Evolutionary conservation across 2,113 vertebrate genomes (phyloP).

Genomic region (Tupaia tana): DNA sequence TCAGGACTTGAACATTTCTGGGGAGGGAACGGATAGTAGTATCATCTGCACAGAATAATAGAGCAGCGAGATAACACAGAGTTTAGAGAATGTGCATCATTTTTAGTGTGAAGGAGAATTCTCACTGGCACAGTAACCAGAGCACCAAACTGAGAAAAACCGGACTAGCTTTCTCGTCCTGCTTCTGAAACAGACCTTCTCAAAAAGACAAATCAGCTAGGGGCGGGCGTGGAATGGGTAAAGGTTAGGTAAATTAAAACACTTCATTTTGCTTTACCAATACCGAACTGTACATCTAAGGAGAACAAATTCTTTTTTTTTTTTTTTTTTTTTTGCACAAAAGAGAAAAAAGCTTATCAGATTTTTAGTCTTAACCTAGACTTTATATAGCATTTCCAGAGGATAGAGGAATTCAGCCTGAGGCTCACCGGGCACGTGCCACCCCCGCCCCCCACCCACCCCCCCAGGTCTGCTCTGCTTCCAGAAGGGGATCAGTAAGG

Average conservation of each 20-base stretch:
- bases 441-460: background rate
- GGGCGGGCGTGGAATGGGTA: background rate
- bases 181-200: background rate
- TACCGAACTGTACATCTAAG: background rate
- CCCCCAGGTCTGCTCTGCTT: background rate
- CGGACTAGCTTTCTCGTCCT: background rate
- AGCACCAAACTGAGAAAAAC: background rate
- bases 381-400: conserved; percentile 33
- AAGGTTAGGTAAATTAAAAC: background rate
- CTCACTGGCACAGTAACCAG: background rate
- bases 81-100: background rate
- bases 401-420: background rate
- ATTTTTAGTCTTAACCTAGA: background rate
- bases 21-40: background rate
- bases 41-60: background rate
- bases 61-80: background rate
- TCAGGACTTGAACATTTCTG: background rate
- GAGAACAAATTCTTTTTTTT: background rate
- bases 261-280: background rate
- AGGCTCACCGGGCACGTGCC: background rate
- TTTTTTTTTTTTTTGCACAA: background rate
- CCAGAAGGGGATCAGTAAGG: background rate
- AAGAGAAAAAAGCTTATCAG: background rate
- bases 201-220: background rate
- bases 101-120: background rate